phyloP scores from a whole-genome alignment of 37 sponge, comb jelly and placozoan genomes.

The Agelas oroides region DNA sequence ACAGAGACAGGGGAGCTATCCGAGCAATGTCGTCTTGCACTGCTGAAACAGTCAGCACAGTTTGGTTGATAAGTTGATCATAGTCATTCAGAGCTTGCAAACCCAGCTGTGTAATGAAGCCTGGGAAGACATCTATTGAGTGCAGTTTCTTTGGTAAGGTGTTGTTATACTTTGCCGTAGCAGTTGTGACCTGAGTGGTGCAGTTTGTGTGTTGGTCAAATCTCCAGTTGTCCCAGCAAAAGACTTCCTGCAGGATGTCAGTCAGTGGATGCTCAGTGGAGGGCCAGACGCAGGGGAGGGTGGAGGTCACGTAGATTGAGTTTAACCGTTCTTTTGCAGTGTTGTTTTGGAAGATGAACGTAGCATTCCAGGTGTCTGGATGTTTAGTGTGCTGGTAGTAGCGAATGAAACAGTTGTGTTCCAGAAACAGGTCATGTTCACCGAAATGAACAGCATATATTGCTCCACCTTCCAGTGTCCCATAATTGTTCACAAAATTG shows the following conservation, averaged over 20 bases:
- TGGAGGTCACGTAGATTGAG: conserved; percentile 51
- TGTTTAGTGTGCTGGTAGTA: conserved; percentile 22
- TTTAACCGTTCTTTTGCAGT: conserved; percentile 2
- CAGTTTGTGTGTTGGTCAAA: background rate
- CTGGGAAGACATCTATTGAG: conserved; percentile 6
- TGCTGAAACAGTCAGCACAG: background rate
- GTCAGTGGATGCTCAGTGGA: background rate
- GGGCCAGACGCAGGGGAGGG: conserved; percentile 47
- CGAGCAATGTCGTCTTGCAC: background rate
- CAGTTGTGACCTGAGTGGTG: conserved; percentile 37
- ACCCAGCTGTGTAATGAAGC: background rate
- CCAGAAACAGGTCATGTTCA: conserved; percentile 17
- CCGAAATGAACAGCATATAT: conserved; percentile 56
- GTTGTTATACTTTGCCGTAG: background rate
- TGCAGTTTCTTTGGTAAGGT: background rate
- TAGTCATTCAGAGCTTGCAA: conserved; percentile 14
- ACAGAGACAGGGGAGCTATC: background rate
- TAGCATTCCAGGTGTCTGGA: conserved; percentile 41
- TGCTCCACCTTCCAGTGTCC: conserved; percentile 47
- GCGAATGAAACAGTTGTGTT: conserved; percentile 58
- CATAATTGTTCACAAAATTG: conserved; percentile 39
- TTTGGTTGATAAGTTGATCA: background rate
- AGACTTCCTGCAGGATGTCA: background rate
- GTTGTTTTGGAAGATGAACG: conserved; percentile 42
- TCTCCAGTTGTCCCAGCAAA: conserved; percentile 30